Evolutionary conservation across 2,888 invertebrate species (phyloP).

Genomic region (Furcula furcula): DNA sequence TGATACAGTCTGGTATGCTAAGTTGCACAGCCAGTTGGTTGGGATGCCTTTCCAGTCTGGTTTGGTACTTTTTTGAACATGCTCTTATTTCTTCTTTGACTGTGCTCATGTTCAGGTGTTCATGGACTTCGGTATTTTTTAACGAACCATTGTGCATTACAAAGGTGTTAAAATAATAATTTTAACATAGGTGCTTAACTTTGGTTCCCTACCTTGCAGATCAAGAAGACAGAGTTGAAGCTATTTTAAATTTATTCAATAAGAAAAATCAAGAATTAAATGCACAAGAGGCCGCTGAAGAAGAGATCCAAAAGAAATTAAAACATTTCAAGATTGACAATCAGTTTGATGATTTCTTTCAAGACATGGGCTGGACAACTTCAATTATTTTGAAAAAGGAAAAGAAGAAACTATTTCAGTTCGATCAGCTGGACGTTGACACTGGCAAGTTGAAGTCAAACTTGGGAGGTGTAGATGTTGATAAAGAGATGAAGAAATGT

Average conservation of each 20-base stretch:
- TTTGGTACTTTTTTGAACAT: too few species aligned
- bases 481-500: constrained; percentile 83
- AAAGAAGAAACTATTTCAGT: constrained; percentile 54
- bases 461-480: constrained; percentile 67
- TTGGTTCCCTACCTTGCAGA: too few species aligned
- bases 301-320: constrained; percentile 53
- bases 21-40: too few species aligned
- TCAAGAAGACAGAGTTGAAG: constrained; percentile 49
- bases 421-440: constrained; percentile 60
- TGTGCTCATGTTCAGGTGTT: too few species aligned
- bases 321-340: constrained; percentile 56
- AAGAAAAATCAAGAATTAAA: constrained; percentile 64
- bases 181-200: too few species aligned
- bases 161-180: too few species aligned
- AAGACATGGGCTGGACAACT: constrained; percentile 67
- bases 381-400: constrained; percentile 47
- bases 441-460: constrained; percentile 68
- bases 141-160: too few species aligned
- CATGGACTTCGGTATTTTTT: too few species aligned
- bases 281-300: constrained; percentile 40
- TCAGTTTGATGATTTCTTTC: constrained; percentile 62
- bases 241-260: constrained; percentile 56
- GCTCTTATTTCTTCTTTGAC: too few species aligned
- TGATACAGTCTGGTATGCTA: too few species aligned
- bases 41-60: too few species aligned